Conservation (phyloP, 2,888 invertebrate species). For the Dinocampus coccinellae region DNA sequence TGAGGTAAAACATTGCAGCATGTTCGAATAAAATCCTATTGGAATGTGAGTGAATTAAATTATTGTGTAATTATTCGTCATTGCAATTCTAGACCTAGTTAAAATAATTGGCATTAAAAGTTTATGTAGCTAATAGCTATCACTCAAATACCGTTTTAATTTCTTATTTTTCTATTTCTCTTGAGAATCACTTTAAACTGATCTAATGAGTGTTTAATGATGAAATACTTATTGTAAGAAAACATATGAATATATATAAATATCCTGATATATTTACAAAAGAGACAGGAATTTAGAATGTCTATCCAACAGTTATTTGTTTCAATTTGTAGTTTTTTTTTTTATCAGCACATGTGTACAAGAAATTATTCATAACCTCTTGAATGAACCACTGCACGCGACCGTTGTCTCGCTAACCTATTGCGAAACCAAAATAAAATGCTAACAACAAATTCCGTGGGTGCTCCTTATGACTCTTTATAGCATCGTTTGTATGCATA, state of each 20-base stretch:
- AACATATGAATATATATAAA: too few relatives aligned
- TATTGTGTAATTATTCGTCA: not conserved
- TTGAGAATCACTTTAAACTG: slow-evolving; percentile 5
- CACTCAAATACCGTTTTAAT: not conserved
- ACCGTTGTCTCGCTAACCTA: slow-evolving; percentile 55
- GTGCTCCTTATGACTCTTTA: slow-evolving; percentile 26
- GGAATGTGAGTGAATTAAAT: not conserved
- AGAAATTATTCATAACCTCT: not conserved
- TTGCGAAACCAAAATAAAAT: slow-evolving; percentile 62
- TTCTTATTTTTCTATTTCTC: slow-evolving; percentile 17
- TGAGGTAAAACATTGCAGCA: too few relatives aligned
- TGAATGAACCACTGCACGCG: not conserved
- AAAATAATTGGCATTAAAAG: slow-evolving; percentile 8
- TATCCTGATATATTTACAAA: not conserved
- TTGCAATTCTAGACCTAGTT: not conserved
- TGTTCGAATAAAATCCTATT: not conserved
- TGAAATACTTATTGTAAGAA: too few relatives aligned
- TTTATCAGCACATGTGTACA: not conserved
- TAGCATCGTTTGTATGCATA: slow-evolving; percentile 13
- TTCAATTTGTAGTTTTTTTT: slow-evolving; percentile 2
- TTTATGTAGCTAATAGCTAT: not conserved
- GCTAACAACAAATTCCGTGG: slow-evolving; percentile 51
- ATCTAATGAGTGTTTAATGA: not conserved
- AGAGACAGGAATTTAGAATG: not conserved
- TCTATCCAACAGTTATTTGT: not conserved